A percentile compares a stretch with the other conserved stretches of the same genome.
Conservation (phyloP, 2,888 invertebrate species). For the Drosophila helvetica region DNA sequence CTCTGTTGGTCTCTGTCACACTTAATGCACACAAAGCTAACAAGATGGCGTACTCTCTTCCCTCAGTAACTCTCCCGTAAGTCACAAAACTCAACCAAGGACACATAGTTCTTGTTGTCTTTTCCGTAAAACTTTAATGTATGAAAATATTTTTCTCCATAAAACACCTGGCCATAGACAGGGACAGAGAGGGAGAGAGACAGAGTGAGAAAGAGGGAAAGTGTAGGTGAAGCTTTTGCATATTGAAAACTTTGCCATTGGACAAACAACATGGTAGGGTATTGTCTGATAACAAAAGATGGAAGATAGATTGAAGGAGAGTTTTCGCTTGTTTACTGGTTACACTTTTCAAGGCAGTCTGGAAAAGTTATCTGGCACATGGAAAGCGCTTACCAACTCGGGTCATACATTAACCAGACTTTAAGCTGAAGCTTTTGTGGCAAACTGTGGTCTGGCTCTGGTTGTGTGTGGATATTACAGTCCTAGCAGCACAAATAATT, state of each 20-base stretch:
- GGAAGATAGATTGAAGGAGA: conserved; percentile 13
- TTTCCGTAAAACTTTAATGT: conserved; percentile 74
- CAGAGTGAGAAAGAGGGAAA: neutral
- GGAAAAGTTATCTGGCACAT: conserved; percentile 3
- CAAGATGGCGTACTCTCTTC: conserved; percentile 49
- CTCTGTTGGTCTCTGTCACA: neutral
- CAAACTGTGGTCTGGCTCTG: neutral
- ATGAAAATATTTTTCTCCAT: conserved; percentile 68
- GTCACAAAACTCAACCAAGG: conserved; percentile 56
- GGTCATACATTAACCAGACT: conserved; percentile 1
- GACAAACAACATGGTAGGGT: conserved; percentile 57
- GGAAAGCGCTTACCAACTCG: neutral
- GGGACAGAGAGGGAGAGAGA: neutral
- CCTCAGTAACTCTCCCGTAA: conserved; percentile 51
- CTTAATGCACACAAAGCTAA: conserved; percentile 35
- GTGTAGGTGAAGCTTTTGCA: conserved; percentile 50
- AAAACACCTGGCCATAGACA: conserved; percentile 67
- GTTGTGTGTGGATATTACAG: neutral
- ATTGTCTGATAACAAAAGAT: conserved; percentile 56
- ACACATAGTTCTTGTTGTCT: conserved; percentile 41
- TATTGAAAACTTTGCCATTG: conserved; percentile 73
- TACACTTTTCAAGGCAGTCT: neutral
- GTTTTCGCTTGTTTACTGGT: conserved; percentile 5
- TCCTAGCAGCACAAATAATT: neutral
- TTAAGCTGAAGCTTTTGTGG: neutral